phyloP scores from a whole-genome alignment of 53 echinoderm and acorn worm genomes.

The Astropecten irregularis region DNA sequence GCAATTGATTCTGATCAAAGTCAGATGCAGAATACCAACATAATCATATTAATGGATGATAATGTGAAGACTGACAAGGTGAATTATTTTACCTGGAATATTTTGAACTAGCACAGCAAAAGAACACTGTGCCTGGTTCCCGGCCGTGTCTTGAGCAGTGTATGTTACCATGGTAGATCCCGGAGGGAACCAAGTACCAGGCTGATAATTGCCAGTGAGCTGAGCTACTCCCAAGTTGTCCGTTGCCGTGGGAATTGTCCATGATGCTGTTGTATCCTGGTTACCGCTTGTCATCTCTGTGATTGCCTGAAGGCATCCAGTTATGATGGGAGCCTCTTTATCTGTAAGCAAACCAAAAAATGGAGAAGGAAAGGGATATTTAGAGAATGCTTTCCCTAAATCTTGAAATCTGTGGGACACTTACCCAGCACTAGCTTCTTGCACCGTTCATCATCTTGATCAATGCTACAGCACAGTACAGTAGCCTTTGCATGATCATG shows the following conservation, averaged over 20 bases:
- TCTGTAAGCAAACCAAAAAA: conserved; percentile 10
- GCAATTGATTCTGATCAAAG: too few species aligned
- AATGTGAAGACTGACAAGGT: too few species aligned
- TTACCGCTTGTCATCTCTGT: not conserved
- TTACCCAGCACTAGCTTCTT: too few species aligned
- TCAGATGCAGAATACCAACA: not conserved
- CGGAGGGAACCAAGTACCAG: conserved; percentile 24
- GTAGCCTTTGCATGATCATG: too few species aligned
- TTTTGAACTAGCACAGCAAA: conserved; percentile 3
- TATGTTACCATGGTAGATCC: conserved; percentile 41
- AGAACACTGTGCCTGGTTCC: conserved; percentile 38
- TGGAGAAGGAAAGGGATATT: not conserved
- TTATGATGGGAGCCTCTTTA: not conserved
- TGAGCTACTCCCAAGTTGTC: conserved; percentile 32
- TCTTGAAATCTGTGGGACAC: not conserved
- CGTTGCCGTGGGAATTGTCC: conserved; percentile 6
- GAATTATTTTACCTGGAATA: conserved; percentile 14
- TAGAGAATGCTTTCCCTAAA: not conserved
- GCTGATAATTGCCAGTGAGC: not conserved
- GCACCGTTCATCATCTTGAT: too few species aligned
- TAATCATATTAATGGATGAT: not conserved
- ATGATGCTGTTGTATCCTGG: not conserved
- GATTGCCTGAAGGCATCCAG: conserved; percentile 10
- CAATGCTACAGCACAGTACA: too few species aligned
- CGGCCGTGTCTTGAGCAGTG: conserved; percentile 5